A percentile compares a stretch with the other conserved stretches of the same genome.
Evolutionary conservation across 2,797 vertebrate species (phyloP).

Genomic region (Gallinago stenura): DNA sequence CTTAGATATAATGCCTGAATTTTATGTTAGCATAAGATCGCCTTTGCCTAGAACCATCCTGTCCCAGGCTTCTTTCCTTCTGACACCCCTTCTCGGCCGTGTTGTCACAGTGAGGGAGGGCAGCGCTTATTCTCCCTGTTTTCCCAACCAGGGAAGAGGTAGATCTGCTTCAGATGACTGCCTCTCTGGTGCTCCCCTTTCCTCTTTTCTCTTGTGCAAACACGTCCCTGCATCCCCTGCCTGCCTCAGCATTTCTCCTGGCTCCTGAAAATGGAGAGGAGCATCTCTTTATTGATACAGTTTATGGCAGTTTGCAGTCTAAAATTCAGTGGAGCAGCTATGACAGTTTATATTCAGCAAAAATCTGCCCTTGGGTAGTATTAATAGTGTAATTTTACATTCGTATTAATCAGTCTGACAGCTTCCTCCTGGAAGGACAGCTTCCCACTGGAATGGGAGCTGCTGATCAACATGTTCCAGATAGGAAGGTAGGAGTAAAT

Average conservation of each 20-base stretch:
- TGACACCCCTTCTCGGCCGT: neutral
- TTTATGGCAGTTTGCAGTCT: neutral
- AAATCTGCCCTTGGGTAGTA: neutral
- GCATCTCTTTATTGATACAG: neutral
- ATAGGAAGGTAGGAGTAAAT: neutral
- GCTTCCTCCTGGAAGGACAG: slow-evolving; percentile 6
- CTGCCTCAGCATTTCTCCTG: neutral
- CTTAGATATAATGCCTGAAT: rapidly evolving
- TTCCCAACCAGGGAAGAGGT: neutral
- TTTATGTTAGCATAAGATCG: neutral
- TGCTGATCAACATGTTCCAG: neutral
- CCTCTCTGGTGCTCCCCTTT: neutral
- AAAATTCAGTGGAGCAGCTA: neutral
- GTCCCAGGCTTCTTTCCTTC: neutral
- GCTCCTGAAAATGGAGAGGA: neutral
- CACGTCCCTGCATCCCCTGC: neutral
- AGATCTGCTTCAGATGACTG: rapidly evolving
- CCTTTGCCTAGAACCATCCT: neutral
- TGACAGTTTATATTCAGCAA: neutral
- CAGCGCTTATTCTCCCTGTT: neutral
- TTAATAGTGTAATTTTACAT: neutral
- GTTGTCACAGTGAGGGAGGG: neutral
- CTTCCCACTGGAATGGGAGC: neutral
- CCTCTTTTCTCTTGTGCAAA: neutral
- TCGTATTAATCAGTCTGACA: neutral